Base-by-base conservation (phyloP, 23 tunicate genomes). In the Halocynthia aurantium region DNA sequence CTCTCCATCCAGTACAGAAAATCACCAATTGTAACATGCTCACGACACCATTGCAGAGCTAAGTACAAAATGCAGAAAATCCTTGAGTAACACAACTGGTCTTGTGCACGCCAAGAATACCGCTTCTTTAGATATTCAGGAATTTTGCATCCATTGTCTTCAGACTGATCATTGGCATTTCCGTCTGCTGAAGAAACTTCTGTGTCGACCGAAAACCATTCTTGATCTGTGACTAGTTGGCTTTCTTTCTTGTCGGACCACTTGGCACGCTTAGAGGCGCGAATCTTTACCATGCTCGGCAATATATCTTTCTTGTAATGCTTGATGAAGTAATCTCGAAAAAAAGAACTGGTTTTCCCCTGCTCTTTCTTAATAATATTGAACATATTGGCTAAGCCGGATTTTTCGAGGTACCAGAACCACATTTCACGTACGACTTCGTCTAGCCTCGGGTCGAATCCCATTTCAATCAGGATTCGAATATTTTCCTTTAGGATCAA, bases 341-440 rank as follows among this genome's bases (percentile, higher is more conserved):
- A 86, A 10, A 75, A 18, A 12, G 58, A 19, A n/a, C 10, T 18
- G 7, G 64, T 21, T 10, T 73, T 57, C 1, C 21, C 56, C 67
- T 66, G 81, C 6, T 21, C 21, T 61, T 73, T 22, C 10, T 79
- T 18, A 67, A 52, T 53, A 12, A 55, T 13, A 17, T 77, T 62
- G 76, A 81, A 85, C 10, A 86, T 81, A 18, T 44, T 22, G 10
- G 82, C 85, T 8, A 81, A 69, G 58, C 84, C 84, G 65, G 76
- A 75, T 75, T 60, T 76, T 51, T 86, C 85, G 10, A 86, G 73
- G 62, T 86, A 86, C 69, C 81, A 81, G 61, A 86, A 81, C 92
- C 92, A 86, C 21, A 86, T 76, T 76, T 86, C 82, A 51, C 81
- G 67, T 19, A 76, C 64, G 7, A 76, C 73, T 9, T 76, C 92